phyloP scores from a whole-genome alignment of 2,888 invertebrate species.

The Drosophila prolongata region DNA sequence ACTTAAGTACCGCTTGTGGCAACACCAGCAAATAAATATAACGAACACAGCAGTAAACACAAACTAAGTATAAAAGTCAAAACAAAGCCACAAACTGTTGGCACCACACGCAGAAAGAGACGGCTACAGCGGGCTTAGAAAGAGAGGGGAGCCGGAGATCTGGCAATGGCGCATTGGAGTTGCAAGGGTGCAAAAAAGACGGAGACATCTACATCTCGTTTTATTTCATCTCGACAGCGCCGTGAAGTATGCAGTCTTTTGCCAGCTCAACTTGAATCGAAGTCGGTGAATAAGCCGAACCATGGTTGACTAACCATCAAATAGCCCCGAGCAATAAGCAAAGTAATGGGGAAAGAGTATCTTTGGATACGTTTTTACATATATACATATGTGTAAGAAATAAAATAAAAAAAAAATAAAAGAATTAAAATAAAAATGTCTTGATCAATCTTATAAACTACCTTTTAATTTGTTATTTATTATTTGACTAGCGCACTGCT shows the following conservation, averaged over 20 bases:
- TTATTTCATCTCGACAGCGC: neutral
- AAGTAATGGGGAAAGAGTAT: neutral
- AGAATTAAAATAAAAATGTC: too few species aligned
- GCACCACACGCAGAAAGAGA: slow-evolving; percentile 36
- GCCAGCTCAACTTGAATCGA: neutral
- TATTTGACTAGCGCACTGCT: too few species aligned
- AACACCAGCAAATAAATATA: slow-evolving; percentile 46
- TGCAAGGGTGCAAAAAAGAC: neutral
- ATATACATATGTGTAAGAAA: too few species aligned
- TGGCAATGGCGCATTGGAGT: too few species aligned
- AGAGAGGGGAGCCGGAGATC: neutral
- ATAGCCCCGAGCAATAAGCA: neutral
- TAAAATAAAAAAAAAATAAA: too few species aligned
- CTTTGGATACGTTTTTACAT: neutral
- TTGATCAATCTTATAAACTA: too few species aligned
- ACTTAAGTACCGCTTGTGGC: slow-evolving; percentile 78
- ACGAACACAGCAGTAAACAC: slow-evolving; percentile 64
- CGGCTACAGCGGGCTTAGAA: neutral
- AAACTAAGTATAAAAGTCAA: slow-evolving; percentile 80
- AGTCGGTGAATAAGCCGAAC: neutral
- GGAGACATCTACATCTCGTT: slow-evolving; percentile 2
- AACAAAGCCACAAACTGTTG: slow-evolving; percentile 79
- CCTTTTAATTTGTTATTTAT: too few species aligned
- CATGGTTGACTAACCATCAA: neutral
- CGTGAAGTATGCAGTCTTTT: neutral